These are phyloP conservation scores for Congeria kusceri DNA, from an alignment of 2,888 invertebrate genomes.

Conservation along the genomic window DNA sequence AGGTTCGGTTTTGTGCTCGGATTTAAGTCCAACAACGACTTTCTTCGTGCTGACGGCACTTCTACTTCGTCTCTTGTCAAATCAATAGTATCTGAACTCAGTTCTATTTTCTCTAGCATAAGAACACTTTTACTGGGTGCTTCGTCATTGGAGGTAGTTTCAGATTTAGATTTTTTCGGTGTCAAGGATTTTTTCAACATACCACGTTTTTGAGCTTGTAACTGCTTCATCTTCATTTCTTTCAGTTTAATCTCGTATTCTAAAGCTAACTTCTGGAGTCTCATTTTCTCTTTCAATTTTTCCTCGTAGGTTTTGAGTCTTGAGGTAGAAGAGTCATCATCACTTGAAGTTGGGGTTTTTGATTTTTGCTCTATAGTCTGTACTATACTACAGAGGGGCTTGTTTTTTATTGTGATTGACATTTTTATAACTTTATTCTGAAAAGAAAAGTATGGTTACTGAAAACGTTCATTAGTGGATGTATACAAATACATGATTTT, in stretches of 20 bases:
- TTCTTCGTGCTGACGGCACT: constrained; percentile 52
- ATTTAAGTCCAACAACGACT: constrained; percentile 72
- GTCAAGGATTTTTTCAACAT: background rate
- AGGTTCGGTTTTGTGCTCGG: constrained; percentile 76
- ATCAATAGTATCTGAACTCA: constrained; percentile 46
- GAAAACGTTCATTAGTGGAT: too few relatives aligned
- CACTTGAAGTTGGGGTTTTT: background rate
- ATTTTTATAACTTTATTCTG: constrained; percentile 11
- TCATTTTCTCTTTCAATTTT: constrained; percentile 66
- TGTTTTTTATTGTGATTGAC: constrained; percentile 37
- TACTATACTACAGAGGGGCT: background rate
- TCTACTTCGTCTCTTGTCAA: constrained; percentile 50
- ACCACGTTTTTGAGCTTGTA: background rate
- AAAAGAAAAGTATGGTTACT: too few relatives aligned
- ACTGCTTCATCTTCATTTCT: constrained; percentile 58
- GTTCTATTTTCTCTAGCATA: constrained; percentile 50
- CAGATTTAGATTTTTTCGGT: background rate
- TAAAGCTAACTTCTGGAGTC: constrained; percentile 70
- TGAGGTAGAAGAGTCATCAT: constrained; percentile 1
- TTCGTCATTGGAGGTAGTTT: background rate
- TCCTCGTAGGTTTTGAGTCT: constrained; percentile 30
- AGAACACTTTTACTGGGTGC: constrained; percentile 34
- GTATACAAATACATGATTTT: too few relatives aligned
- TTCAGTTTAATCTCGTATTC: constrained; percentile 73
- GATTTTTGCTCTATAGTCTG: background rate